phyloP scores from a whole-genome alignment of 2,113 vertebrate species.

The Axis porcinus region DNA sequence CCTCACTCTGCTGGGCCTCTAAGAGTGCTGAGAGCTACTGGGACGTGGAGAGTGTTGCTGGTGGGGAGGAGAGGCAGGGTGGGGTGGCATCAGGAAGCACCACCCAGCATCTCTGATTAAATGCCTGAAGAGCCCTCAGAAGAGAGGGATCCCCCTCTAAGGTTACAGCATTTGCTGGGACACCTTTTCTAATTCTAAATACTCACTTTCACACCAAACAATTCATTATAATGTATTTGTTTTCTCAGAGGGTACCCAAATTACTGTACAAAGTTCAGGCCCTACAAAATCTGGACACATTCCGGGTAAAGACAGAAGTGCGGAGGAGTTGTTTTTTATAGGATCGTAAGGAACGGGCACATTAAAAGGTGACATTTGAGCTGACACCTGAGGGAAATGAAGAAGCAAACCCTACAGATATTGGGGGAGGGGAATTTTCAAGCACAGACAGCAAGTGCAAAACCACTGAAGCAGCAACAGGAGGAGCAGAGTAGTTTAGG shows the following conservation, averaged over 20 bases:
- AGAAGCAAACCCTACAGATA: not conserved
- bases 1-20: not conserved
- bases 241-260: not conserved
- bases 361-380: not conserved
- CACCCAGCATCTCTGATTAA: not conserved
- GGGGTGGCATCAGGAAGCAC: not conserved
- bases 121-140: not conserved
- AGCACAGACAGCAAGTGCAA: not conserved
- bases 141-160: not conserved
- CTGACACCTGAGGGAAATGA: not conserved
- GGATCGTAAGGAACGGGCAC: not conserved
- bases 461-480: not conserved
- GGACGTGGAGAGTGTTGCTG: accelerated
- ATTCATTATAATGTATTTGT: not conserved
- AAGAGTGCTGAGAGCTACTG: not conserved
- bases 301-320: not conserved
- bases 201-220: not conserved
- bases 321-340: not conserved
- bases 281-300: not conserved
- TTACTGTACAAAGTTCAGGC: not conserved
- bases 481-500: not conserved
- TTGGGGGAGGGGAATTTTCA: not conserved
- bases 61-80: not conserved
- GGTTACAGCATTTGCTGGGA: not conserved
- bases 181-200: slow-evolving; percentile 11